phyloP scores from a whole-genome alignment of 2,888 invertebrate species.

The Anthoptus insignis region DNA sequence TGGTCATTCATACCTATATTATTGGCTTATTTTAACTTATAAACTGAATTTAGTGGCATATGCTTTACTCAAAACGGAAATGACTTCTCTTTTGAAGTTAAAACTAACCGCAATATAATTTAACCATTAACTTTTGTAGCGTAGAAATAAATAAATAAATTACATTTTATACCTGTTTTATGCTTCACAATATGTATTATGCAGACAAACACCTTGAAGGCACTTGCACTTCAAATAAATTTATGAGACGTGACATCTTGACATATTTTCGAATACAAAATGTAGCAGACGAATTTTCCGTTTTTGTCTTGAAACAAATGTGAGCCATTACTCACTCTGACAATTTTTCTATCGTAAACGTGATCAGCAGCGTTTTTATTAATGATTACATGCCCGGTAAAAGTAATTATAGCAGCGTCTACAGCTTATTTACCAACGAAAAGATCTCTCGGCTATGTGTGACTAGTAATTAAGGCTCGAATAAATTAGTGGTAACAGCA shows the following conservation, averaged over 20 bases:
- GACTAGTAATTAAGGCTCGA: background rate
- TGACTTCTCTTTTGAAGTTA: too few relatives aligned
- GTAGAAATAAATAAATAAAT: conserved; percentile 29
- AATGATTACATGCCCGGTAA: conserved; percentile 19
- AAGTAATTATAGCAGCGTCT: conserved; percentile 8
- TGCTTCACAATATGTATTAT: conserved; percentile 7
- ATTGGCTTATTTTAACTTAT: too few relatives aligned
- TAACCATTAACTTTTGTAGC: conserved; percentile 24
- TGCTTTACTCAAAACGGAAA: too few relatives aligned
- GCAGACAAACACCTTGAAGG: conserved; percentile 33
- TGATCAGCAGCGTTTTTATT: conserved; percentile 17
- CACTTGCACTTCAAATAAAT: conserved; percentile 34
- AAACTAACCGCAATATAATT: conserved; percentile 15
- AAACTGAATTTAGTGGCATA: too few relatives aligned
- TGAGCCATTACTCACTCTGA: conserved; percentile 23
- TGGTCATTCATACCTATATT: too few relatives aligned
- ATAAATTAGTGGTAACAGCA: background rate
- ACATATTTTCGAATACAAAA: conserved; percentile 34
- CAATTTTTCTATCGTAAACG: conserved; percentile 27
- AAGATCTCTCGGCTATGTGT: background rate
- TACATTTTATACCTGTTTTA: conserved; percentile 28
- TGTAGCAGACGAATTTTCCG: conserved; percentile 30
- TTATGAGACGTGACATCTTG: conserved; percentile 29
- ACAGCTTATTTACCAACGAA: conserved; percentile 6
- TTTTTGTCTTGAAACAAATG: conserved; percentile 31